phyloP scores from a whole-genome alignment of 2,888 invertebrate species.

The Dendrolimus houi region DNA sequence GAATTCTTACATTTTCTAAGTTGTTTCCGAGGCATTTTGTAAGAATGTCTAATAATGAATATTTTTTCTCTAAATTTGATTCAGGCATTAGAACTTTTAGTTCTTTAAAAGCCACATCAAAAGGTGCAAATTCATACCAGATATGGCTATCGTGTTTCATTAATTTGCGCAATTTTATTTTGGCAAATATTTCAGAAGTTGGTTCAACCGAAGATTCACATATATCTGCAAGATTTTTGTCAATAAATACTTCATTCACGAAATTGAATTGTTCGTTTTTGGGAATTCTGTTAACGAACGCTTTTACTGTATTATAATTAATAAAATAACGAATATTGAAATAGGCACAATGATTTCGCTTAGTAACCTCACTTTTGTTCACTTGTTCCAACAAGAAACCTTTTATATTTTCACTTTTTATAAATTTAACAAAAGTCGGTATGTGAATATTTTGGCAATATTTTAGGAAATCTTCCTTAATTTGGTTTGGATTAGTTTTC shows the following conservation, averaged over 20 bases:
- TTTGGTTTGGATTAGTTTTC: conserved; percentile 34
- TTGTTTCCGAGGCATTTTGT: conserved; percentile 28
- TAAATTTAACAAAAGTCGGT: conserved; percentile 38
- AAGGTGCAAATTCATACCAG: conserved; percentile 47
- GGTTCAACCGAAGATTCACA: conserved; percentile 13
- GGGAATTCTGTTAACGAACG: conserved; percentile 36
- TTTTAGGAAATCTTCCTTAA: conserved; percentile 33
- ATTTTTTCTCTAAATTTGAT: conserved; percentile 18
- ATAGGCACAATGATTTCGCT: conserved; percentile 1
- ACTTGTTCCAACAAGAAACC: conserved; percentile 30
- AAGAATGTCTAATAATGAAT: conserved; percentile 31
- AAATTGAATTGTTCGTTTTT: conserved; percentile 37
- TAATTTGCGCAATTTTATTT: conserved; percentile 18
- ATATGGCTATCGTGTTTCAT: conserved; percentile 17
- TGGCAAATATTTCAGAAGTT: conserved; percentile 16
- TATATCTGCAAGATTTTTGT: conserved; percentile 20
- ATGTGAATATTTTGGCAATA: conserved; percentile 30
- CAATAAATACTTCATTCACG: conserved; percentile 37
- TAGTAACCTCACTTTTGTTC: conserved; percentile 7
- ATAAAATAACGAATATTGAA: conserved; percentile 18
- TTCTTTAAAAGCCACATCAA: conserved; percentile 38
- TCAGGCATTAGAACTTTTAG: conserved; percentile 27
- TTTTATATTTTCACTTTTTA: conserved; percentile 36
- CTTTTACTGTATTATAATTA: conserved; percentile 21
- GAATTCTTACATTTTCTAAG: conserved; percentile 22